Evolutionary conservation across 1,140 invertebrate genomes (phyloP).

Genomic region (Meloidogyne chitwoodi): DNA sequence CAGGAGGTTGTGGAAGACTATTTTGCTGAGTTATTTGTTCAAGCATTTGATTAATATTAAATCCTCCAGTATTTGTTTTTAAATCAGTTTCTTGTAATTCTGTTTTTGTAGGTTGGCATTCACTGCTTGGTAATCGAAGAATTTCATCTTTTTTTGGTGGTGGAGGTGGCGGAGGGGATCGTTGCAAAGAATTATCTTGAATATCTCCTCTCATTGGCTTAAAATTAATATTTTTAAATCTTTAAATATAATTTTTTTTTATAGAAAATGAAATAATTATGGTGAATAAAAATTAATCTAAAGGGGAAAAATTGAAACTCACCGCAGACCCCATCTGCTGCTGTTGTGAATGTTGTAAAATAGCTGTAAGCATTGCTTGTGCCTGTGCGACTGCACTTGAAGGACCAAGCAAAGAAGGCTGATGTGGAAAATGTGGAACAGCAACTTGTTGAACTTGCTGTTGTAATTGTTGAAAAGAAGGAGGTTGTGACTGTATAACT

Average conservation of each 20-base stretch:
- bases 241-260: no score
- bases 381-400: background rate
- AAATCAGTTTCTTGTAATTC: background rate
- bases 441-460: conserved; percentile 9
- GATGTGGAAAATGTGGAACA: conserved; percentile 14
- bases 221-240: background rate
- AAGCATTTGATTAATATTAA: conserved; percentile 36
- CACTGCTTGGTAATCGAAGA: background rate
- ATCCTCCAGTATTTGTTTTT: conserved; percentile 9
- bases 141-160: background rate
- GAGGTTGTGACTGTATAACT: conserved; percentile 4
- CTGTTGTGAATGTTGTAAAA: conserved; percentile 12
- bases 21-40: conserved; percentile 31
- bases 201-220: background rate
- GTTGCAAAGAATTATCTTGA: background rate
- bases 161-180: background rate
- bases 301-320: background rate
- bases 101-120: background rate
- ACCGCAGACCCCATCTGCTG: background rate
- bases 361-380: background rate
- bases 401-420: conserved; percentile 14
- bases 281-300: background rate
- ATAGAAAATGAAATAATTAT: no score
- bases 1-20: background rate
- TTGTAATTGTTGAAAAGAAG: conserved; percentile 18